phyloP scores from a whole-genome alignment of 1,140 invertebrate species.

The Ptiloglossa arizonensis region DNA sequence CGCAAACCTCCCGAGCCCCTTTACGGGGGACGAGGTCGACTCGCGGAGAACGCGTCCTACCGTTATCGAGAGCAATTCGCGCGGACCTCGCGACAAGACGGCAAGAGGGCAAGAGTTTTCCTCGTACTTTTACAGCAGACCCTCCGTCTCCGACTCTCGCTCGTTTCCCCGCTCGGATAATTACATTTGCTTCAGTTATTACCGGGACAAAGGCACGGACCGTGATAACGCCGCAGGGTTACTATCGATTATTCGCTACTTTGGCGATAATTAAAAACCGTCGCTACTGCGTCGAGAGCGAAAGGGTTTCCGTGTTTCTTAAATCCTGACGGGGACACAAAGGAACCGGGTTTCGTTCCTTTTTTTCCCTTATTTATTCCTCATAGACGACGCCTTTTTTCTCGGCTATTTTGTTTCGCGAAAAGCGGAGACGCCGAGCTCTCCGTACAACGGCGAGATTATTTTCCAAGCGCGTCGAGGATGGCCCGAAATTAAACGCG shows the following conservation, averaged over 20 bases:
- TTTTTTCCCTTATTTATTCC: neutral
- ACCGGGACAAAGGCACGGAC: conserved; percentile 51
- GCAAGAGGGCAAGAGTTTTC: neutral
- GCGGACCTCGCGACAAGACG: neutral
- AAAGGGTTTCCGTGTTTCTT: conserved; percentile 50
- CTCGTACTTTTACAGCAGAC: conserved; percentile 15
- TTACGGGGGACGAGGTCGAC: too few species aligned
- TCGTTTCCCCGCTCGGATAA: conserved; percentile 42
- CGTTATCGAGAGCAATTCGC: neutral
- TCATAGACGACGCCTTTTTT: conserved; percentile 8
- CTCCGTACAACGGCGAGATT: neutral
- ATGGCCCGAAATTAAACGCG: conserved; percentile 21
- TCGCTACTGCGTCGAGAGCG: conserved; percentile 37
- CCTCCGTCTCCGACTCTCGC: conserved; percentile 17
- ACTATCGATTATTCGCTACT: conserved; percentile 54
- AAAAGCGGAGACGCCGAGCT: neutral
- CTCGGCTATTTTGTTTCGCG: neutral
- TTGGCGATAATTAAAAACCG: conserved; percentile 57
- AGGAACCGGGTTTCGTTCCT: neutral
- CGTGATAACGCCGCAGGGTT: conserved; percentile 54
- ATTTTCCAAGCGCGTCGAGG: conserved; percentile 13
- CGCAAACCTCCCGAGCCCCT: too few species aligned
- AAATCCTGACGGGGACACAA: conserved; percentile 40
- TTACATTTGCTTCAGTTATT: conserved; percentile 63
- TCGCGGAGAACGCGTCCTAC: too few species aligned